These are phyloP conservation scores for Axis porcinus DNA, from an alignment of 2,113 vertebrate genomes.

Conservation along the genomic window DNA sequence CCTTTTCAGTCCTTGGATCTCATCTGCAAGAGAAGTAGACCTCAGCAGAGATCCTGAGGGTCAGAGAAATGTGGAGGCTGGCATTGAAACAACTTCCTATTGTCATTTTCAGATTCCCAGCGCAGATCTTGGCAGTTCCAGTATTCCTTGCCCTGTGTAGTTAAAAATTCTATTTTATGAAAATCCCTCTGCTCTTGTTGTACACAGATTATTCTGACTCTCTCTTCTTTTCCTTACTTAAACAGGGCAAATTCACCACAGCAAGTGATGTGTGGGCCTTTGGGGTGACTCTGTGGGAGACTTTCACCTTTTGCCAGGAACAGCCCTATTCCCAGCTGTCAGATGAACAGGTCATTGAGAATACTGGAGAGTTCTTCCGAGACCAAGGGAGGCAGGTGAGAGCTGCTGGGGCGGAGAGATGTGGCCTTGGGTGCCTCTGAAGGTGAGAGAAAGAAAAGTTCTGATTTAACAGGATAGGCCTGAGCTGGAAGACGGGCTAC, in stretches of 20 bases:
- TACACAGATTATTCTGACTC: background rate
- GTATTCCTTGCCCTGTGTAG: background rate
- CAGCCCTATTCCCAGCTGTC: slow-evolving; percentile 95
- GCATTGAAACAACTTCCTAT: background rate
- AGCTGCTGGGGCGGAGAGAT: accelerated
- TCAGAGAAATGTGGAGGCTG: background rate
- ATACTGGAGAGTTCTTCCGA: slow-evolving; percentile 97
- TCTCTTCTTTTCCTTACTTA: background rate
- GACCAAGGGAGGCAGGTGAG: slow-evolving; percentile 94
- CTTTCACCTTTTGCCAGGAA: slow-evolving; percentile 92
- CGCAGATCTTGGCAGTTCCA: background rate
- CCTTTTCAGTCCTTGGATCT: background rate
- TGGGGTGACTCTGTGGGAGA: slow-evolving; percentile 96
- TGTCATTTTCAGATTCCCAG: background rate
- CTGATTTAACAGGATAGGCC: background rate
- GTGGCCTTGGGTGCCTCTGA: background rate
- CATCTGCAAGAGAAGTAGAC: background rate
- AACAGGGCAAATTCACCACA: slow-evolving; percentile 96
- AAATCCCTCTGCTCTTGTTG: background rate
- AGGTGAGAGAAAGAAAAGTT: background rate
- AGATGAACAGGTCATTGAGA: slow-evolving; percentile 97
- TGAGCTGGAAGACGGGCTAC: no score
- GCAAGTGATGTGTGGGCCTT: slow-evolving; percentile 98
- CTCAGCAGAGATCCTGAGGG: background rate
- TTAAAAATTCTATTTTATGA: background rate